Percentiles rank a stretch among this genome's conserved stretches.
phyloP scores from a whole-genome alignment of 2,113 vertebrate species.

The Mormyrus iriodes region DNA sequence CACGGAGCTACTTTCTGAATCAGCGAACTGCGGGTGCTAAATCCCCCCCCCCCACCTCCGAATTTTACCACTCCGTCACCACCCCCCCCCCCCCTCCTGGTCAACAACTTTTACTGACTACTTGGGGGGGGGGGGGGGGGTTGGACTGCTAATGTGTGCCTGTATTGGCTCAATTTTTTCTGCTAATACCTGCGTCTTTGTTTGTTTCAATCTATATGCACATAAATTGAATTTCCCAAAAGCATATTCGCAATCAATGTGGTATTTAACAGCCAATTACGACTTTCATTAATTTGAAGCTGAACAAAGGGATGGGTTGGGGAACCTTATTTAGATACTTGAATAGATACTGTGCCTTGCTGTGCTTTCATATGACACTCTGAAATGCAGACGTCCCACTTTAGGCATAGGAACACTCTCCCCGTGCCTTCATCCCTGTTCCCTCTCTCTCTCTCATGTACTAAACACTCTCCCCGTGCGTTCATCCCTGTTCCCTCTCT shows the following conservation, averaged over 20 bases:
- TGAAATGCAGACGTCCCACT: background rate
- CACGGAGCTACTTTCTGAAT: background rate
- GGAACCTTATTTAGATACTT: background rate
- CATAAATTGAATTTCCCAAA: background rate
- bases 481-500: too few species aligned
- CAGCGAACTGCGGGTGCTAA: background rate
- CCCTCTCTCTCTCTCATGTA: too few species aligned
- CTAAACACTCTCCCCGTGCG: too few species aligned
- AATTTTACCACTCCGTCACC: too few species aligned
- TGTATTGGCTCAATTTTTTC: background rate
- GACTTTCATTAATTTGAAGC: background rate
- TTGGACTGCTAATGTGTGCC: background rate
- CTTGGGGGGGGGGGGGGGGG: too few species aligned
- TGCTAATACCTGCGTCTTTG: background rate
- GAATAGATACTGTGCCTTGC: background rate
- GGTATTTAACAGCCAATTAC: background rate
- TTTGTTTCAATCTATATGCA: background rate
- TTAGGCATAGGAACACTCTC: too few species aligned
- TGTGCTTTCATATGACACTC: background rate
- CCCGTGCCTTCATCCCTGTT: too few species aligned
- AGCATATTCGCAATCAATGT: background rate
- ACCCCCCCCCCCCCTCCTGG: too few species aligned
- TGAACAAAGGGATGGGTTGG: background rate
- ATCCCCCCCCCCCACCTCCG: background rate
- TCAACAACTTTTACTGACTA: background rate